A percentile compares a stretch with the other conserved stretches of the same genome.
phyloP scores from a whole-genome alignment of 2,113 vertebrate genomes.

The Corythornis madagascariensis region DNA sequence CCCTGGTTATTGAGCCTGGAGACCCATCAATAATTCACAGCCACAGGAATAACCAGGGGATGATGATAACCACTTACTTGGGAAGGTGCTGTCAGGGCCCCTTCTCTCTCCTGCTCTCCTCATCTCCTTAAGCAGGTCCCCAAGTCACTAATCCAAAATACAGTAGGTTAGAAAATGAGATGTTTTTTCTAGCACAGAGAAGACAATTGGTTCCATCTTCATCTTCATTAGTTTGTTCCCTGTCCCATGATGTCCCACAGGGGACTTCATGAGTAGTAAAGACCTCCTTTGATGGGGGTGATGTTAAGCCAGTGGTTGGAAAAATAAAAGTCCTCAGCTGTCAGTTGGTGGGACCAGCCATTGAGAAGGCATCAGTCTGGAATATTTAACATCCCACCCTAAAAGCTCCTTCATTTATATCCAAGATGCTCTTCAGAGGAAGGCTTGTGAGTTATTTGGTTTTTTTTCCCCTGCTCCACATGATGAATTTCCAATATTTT shows the following conservation, averaged over 20 bases:
- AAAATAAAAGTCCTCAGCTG: neutral
- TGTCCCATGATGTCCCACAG: neutral
- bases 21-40: conserved; percentile 89
- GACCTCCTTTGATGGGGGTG: neutral
- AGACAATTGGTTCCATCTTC: neutral
- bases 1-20: conserved; percentile 80
- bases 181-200: neutral
- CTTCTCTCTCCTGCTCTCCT: conserved; percentile 15
- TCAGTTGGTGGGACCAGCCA: neutral
- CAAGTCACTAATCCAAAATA: neutral
- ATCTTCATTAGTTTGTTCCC: neutral
- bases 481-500: conserved; percentile 6
- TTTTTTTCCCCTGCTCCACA: neutral
- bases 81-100: conserved; percentile 77
- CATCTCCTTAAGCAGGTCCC: neutral
- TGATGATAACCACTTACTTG: conserved; percentile 76
- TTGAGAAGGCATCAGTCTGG: neutral
- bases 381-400: neutral
- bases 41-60: conserved; percentile 72
- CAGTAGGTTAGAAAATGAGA: neutral
- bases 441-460: neutral
- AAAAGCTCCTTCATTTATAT: neutral
- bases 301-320: neutral
- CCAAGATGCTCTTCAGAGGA: neutral
- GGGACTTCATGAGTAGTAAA: neutral